These are phyloP conservation scores for Stylophora pistillata DNA, from an alignment of 64 coral and sea anemone genomes.

Conservation along the genomic window DNA sequence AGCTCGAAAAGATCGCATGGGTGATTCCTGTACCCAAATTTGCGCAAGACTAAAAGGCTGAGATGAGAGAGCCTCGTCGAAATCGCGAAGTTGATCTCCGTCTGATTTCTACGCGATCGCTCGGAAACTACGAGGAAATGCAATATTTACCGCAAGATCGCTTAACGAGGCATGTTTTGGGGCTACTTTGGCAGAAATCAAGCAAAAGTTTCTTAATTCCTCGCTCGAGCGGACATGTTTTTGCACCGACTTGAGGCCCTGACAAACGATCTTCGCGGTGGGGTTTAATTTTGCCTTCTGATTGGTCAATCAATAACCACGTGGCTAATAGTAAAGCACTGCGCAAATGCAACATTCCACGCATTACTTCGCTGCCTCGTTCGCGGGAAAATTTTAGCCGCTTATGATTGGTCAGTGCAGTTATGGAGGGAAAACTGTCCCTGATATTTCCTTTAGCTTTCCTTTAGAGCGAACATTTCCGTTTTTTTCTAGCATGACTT, in stretches of 20 bases:
- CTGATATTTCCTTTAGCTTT: background rate
- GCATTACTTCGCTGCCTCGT: constrained; percentile 95
- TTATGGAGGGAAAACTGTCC: constrained; percentile 85
- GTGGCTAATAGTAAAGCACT: constrained; percentile 60
- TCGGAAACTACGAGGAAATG: background rate
- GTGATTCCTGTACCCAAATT: constrained; percentile 47
- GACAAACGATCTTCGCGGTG: constrained; percentile 99
- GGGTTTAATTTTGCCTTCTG: constrained; percentile 98
- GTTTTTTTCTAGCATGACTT: background rate
- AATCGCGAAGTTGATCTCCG: background rate
- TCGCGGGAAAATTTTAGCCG: constrained; percentile 89
- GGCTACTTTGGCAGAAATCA: background rate
- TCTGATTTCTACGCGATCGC: constrained; percentile 60
- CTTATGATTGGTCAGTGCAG: constrained; percentile 79
- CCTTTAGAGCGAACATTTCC: background rate
- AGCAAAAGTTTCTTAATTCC: constrained; percentile 10
- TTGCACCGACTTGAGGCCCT: constrained; percentile 96
- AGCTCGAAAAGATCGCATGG: constrained; percentile 74
- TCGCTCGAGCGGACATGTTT: constrained; percentile 95
- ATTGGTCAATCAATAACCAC: constrained; percentile 99
- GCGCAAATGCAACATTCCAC: constrained; percentile 88
- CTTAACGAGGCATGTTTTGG: constrained; percentile 23
- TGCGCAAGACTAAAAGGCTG: constrained; percentile 9
- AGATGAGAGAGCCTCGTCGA: constrained; percentile 18
- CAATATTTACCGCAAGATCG: constrained; percentile 36